Base-by-base conservation (phyloP, 2,888 invertebrate species). In the Caenorhabditis sp. region DNA sequence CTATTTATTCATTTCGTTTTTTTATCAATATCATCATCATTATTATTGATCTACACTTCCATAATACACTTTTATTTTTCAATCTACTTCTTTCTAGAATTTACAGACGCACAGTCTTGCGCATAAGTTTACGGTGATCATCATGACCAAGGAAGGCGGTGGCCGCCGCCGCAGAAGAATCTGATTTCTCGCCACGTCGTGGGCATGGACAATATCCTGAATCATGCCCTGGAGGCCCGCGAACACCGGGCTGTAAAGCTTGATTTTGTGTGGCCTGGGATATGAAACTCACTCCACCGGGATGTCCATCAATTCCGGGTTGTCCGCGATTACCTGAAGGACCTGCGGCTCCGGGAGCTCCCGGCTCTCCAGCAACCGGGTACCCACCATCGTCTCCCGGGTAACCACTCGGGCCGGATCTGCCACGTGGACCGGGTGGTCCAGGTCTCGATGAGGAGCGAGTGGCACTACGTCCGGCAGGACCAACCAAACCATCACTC, bases 151-250 rank as follows among this genome's bases (percentile, higher is more conserved):
- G 4, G 4, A 10, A 10, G 31, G 5, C 5, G 31, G 10, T 7
- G 4, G 5, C 31, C 31, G 31, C 10, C 4, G 4, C 31, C 5
- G 5, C 10, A 10, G 31, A 31, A 10, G 31, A 31, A n/a, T n/a
- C n/a, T n/a, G n/a, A n/a, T 10, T 4, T 4, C 10, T 31, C 31
- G 31, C 67, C 72, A 52, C 72, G 53, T 38, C 20, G 0, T 8
- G 72, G 72, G 43, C 72, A 72, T 20, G 64, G 58, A 43, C 72
- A 72, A 49, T 72, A 72, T 20, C 72, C 72, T 26, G 64, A 67
- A 56, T 73, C 73, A 7, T 64, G 61, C 1, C 73, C 73, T 20
- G 59, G 68, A 23, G 50, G 36, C 5, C 73, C 73, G 20, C 26
- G 10, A 5, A 57, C 62, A 26, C 73, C 73, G 17, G 65, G 59